These are phyloP conservation scores for Rotaria sp. DNA, from an alignment of 2,888 invertebrate species.

Conservation along the genomic window DNA sequence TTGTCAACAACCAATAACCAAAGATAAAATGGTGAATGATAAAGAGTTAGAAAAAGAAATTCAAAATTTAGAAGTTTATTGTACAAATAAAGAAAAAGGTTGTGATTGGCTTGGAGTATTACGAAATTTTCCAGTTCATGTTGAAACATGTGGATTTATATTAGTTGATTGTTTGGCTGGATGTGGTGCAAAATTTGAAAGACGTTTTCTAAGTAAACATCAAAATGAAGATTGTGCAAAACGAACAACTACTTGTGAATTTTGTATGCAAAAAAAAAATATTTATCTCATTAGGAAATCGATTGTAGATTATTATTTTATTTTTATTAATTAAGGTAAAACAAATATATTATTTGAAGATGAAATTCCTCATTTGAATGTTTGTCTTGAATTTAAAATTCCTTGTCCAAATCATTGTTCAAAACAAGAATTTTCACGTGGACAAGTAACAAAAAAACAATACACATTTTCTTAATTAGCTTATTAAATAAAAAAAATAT, in stretches of 20 bases:
- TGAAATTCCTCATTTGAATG: slow-evolving; percentile 45
- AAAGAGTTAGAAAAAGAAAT: slow-evolving; percentile 47
- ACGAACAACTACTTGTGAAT: slow-evolving; percentile 45
- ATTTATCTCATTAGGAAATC: no score
- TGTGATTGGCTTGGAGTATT: slow-evolving; percentile 52
- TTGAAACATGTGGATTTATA: slow-evolving; percentile 45
- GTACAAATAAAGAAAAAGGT: slow-evolving; percentile 47
- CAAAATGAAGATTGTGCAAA: slow-evolving; percentile 46
- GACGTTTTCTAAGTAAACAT: slow-evolving; percentile 43
- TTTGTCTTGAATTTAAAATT: slow-evolving; percentile 45
- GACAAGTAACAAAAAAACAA: slow-evolving; percentile 42
- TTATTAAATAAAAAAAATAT: not conserved
- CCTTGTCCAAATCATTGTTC: slow-evolving; percentile 48
- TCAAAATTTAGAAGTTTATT: slow-evolving; percentile 50
- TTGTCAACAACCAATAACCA: slow-evolving; percentile 44
- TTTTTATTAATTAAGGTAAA: not conserved
- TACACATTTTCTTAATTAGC: no score
- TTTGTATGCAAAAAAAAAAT: slow-evolving; percentile 42
- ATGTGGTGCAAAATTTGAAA: slow-evolving; percentile 46
- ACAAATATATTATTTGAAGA: slow-evolving; percentile 43
- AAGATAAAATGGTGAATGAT: slow-evolving; percentile 45
- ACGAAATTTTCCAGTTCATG: slow-evolving; percentile 46
- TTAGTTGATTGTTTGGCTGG: slow-evolving; percentile 44
- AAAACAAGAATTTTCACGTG: slow-evolving; percentile 45
- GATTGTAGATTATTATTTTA: not conserved